Conservation (phyloP, 2,888 invertebrate genomes). For the Andrena minutula region DNA sequence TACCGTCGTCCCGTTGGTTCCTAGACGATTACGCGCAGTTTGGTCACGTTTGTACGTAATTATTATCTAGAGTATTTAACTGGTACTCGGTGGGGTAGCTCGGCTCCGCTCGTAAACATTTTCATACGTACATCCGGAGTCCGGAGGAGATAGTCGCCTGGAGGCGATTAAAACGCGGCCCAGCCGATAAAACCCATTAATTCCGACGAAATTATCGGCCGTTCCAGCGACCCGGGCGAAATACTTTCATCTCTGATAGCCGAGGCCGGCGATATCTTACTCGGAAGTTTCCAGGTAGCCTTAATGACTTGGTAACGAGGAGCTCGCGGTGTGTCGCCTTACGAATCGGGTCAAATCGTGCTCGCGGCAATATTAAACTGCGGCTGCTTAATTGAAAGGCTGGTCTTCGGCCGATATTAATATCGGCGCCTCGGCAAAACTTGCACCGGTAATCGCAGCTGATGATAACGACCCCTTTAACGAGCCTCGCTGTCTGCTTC, state of each 20-base stretch:
- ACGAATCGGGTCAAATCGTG: slow-evolving; percentile 73
- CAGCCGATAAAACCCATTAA: slow-evolving; percentile 35
- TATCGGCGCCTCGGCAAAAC: slow-evolving; percentile 50
- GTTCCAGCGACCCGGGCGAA: slow-evolving; percentile 13
- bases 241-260: slow-evolving; percentile 44
- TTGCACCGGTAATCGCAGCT: slow-evolving; percentile 54
- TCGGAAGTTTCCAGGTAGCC: slow-evolving; percentile 34
- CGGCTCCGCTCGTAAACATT: neutral
- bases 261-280: slow-evolving; percentile 19
- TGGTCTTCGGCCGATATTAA: slow-evolving; percentile 60
- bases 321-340: slow-evolving; percentile 64
- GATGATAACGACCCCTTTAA: slow-evolving; percentile 53
- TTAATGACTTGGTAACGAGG: slow-evolving; percentile 65
- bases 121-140: slow-evolving; percentile 19
- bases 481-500: slow-evolving; percentile 9
- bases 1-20: slow-evolving; percentile 23
- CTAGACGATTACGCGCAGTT: neutral
- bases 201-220: slow-evolving; percentile 37
- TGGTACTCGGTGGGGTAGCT: neutral
- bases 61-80: slow-evolving; percentile 18
- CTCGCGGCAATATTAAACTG: slow-evolving; percentile 72
- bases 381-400: slow-evolving; percentile 70
- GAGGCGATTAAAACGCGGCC: slow-evolving; percentile 28
- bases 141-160: neutral
- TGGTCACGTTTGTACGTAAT: slow-evolving; percentile 13